Base-by-base conservation (phyloP, 1,140 invertebrate species). In the Leucophenga varia region DNA sequence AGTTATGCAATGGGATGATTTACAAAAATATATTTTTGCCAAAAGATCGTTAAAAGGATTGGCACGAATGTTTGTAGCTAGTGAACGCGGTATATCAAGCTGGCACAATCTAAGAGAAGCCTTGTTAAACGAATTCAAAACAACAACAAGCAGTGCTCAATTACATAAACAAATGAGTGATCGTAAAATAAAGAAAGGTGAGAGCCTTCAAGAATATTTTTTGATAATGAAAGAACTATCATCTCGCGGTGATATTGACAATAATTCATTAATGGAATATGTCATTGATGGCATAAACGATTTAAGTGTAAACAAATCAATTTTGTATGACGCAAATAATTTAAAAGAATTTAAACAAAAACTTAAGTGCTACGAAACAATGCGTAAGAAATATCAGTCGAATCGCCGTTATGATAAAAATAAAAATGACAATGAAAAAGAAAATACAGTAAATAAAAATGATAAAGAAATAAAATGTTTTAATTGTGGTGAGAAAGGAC, bases 1-100 rank as follows among this genome's bases (percentile, higher is more conserved):
- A 5, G 22, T 49, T 1, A 53, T 49, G 51, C 28, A 48, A 18
- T 53, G 47, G 47, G 43, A 43, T 22, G 41, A 49, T 12, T 44
- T 49, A 8, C 37, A 54, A 20, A 54, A 43, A 28, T 45, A 28
- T 45, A 18, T 45, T 5, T 45, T 45, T 45, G 43, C 42, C 8
- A 49, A 49, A 31, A 35, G 40, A 30, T 43, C 40, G 1, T 25
- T 49, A 13, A 30, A 10, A 14, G 47, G 40, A 8, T 20, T 49
- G n/a, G 38, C 39, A 6, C 32, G 40, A 22, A 12, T 42, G 19
- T 49, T 36, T 37, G 9, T 43, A 7, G 10, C 17, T 5, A 49
- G 39, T 28, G 47, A 44, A 44, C 1, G 43, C n/a, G 43, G 43
- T 3, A 19, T 44, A 1, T 35, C 31, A 3, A 12, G 32, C 3